Evolutionary conservation across 2,797 vertebrate genomes (phyloP), one percentile per base, ranked within the genome.

Genomic region (Sebastolobus alascanus): DNA sequence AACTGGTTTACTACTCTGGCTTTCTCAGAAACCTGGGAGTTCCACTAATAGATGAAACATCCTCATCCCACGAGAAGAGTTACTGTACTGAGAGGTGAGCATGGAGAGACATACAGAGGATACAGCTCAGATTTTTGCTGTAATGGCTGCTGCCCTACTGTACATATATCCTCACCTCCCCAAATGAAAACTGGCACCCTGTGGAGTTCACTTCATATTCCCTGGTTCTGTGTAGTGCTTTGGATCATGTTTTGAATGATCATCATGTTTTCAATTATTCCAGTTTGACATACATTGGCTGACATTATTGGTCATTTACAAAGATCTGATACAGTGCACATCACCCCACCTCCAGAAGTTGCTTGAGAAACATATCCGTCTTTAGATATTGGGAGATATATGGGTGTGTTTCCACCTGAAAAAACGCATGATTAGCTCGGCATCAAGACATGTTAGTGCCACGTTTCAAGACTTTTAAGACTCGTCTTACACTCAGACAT

Each of bases 21-120:
- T 88, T 97, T 76, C 77, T 96, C 60, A 87, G 70, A 20, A 87
- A 75, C 77, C 68, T 97, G 11, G 95, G 95, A 68, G 78, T 93
- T 29, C 35, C 61, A 37, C 59, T 29, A 27, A 55, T 73, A 79
- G 16, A 88, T 80, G 55, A 33, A 75, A 43, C 73, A 40, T 8
- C 46, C 9, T 68, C 37, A 40, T 43, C 38, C n/a, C 8, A 52
- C 7, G 22, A 22, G 31, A 11, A 82, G 5, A 6, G 72, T 86
- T 72, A 35, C 20, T 27, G 38, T 37, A 76, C 73, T 78, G 87
- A 89, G 8, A 92, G 52, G 90, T 86, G 84, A 91, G 27, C 20
- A 58, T 77, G 43, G 82, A 90, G 71, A 66, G 27, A 69, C 10
- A 22, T 4, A 31, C 1, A 66, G 37, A 73, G 77, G 11, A 2